Conservation (phyloP, 37 sponge, comb jelly and placozoan species). For the Corticium candelabrum region DNA sequence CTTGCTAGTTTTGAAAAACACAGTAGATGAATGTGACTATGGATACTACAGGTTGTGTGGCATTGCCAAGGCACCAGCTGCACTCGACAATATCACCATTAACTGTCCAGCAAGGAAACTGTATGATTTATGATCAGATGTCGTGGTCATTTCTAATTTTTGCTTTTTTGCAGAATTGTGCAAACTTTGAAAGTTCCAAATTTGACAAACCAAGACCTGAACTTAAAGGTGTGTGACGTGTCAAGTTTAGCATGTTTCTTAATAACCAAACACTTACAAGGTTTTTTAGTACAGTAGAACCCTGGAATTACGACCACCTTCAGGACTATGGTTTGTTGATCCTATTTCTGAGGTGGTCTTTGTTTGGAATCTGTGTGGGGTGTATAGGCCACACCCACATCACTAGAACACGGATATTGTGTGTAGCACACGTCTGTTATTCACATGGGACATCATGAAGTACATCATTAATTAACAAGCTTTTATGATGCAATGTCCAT, state of each 20-base stretch:
- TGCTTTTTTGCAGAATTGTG: slow-evolving; percentile 14
- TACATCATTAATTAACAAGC: no score
- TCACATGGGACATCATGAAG: no score
- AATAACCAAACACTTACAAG: not conserved
- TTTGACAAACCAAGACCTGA: not conserved
- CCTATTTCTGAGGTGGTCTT: no score
- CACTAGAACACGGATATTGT: no score
- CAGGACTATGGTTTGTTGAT: no score
- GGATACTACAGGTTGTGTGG: not conserved
- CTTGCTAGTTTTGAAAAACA: not conserved
- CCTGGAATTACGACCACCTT: no score
- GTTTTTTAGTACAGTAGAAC: no score
- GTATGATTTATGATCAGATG: not conserved
- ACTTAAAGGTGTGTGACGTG: not conserved
- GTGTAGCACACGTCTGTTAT: no score
- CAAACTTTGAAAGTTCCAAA: slow-evolving; percentile 67
- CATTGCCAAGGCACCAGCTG: not conserved
- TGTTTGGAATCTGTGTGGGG: no score
- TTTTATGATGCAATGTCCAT: no score
- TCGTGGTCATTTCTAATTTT: not conserved
- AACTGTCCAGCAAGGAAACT: not conserved
- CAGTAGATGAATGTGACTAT: not conserved
- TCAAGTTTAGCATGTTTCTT: not conserved
- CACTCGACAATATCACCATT: not conserved
- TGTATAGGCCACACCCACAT: no score